Conservation (phyloP, 1,140 invertebrate genomes). For the Hylaeus anthracinus region DNA sequence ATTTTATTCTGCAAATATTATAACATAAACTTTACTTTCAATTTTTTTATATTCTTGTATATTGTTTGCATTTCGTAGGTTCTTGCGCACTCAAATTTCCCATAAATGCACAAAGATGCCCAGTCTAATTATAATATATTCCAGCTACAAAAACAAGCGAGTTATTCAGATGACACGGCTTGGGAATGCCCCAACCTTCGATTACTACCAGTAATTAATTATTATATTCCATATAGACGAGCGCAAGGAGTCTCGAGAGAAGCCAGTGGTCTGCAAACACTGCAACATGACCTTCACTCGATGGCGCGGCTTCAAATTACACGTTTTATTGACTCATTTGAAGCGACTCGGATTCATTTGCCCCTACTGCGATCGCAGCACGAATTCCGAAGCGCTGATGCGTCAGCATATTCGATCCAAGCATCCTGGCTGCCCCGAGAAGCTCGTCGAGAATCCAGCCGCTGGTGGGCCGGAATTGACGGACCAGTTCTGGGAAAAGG, state of each 20-base stretch:
- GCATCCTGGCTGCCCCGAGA: conserved; percentile 66
- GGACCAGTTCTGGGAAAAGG: conserved; percentile 76
- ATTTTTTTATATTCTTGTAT: too few relatives aligned
- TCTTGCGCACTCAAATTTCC: too few relatives aligned
- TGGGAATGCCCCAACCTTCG: too few relatives aligned
- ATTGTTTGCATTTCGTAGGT: too few relatives aligned
- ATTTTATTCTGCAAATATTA: too few relatives aligned
- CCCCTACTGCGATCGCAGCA: conserved; percentile 76
- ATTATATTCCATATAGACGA: conserved; percentile 5
- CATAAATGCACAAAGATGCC: too few relatives aligned
- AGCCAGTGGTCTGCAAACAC: conserved; percentile 73
- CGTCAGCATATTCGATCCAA: conserved; percentile 70
- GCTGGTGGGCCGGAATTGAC: conserved; percentile 59
- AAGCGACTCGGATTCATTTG: conserved; percentile 74
- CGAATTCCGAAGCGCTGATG: conserved; percentile 69
- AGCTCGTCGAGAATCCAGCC: conserved; percentile 66
- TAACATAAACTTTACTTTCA: too few relatives aligned
- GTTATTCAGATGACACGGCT: too few relatives aligned
- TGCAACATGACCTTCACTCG: conserved; percentile 70
- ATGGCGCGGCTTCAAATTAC: conserved; percentile 75
- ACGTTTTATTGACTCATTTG: conserved; percentile 75
- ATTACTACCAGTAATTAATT: not conserved
- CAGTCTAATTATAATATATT: too few relatives aligned
- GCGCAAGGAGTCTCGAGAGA: conserved; percentile 16
- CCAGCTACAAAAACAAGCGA: too few relatives aligned